phyloP scores from a whole-genome alignment of 2,888 invertebrate species.

The Protodeltote pygarga region DNA sequence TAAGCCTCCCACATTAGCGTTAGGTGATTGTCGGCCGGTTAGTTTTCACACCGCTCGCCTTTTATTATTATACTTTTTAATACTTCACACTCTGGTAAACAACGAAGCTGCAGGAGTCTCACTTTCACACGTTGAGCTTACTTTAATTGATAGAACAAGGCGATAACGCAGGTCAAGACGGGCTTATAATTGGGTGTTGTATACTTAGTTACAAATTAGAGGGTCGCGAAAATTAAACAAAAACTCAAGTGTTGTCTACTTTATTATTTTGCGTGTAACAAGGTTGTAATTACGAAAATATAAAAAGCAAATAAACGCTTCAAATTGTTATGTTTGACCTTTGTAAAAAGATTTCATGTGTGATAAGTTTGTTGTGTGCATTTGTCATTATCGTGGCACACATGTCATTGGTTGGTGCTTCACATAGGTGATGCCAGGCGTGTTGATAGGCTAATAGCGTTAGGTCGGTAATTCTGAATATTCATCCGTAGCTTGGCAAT shows the following conservation, averaged over 20 bases:
- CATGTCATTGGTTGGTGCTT: neutral
- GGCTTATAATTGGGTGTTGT: neutral
- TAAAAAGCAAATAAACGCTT: slow-evolving; percentile 20
- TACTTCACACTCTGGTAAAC: slow-evolving; percentile 73
- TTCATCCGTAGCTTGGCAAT: too few relatives aligned
- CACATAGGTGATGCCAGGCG: too few relatives aligned
- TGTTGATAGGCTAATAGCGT: too few relatives aligned
- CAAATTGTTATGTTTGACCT: slow-evolving; percentile 31
- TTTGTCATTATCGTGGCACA: slow-evolving; percentile 26
- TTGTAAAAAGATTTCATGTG: slow-evolving; percentile 34
- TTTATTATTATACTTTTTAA: slow-evolving; percentile 54
- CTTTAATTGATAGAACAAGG: slow-evolving; percentile 56
- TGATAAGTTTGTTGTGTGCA: slow-evolving; percentile 22
- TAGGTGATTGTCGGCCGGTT: slow-evolving; percentile 37
- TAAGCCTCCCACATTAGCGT: slow-evolving; percentile 48
- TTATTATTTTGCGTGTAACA: slow-evolving; percentile 34
- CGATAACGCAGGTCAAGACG: slow-evolving; percentile 10
- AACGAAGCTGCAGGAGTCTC: slow-evolving; percentile 58
- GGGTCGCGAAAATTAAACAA: slow-evolving; percentile 3
- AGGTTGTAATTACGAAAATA: slow-evolving; percentile 27
- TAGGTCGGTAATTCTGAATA: too few relatives aligned
- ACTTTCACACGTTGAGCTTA: slow-evolving; percentile 69
- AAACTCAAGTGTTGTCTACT: slow-evolving; percentile 13
- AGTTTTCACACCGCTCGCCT: slow-evolving; percentile 44
- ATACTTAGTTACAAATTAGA: neutral